These are phyloP conservation scores for Thaumetopoea pityocampa DNA, from an alignment of 1,140 invertebrate species.

Conservation along the genomic window DNA sequence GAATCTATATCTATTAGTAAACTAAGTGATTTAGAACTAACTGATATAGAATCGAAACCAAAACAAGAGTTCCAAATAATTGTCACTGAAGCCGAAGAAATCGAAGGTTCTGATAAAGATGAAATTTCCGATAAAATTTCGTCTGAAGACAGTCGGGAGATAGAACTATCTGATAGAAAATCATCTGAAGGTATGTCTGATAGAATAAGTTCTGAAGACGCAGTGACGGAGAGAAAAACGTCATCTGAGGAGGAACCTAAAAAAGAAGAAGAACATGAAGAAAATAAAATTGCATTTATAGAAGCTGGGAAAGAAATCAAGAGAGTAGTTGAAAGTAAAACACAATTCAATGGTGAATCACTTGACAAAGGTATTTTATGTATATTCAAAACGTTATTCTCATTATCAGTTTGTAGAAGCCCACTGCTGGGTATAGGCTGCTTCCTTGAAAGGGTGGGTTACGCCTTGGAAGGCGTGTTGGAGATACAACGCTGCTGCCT, in stretches of 20 bases:
- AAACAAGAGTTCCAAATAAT: slow-evolving; percentile 72
- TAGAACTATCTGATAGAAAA: slow-evolving; percentile 72
- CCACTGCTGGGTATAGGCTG: too few species aligned
- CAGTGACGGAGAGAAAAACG: slow-evolving; percentile 71
- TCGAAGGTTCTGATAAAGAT: slow-evolving; percentile 63
- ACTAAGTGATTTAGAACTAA: slow-evolving; percentile 57
- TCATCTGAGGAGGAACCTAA: slow-evolving; percentile 59
- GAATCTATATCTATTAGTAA: slow-evolving; percentile 70
- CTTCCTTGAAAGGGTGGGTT: too few species aligned
- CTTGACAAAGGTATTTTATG: slow-evolving; percentile 29
- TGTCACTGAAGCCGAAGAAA: slow-evolving; percentile 71
- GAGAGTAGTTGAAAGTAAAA: slow-evolving; percentile 32
- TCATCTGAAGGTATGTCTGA: slow-evolving; percentile 73
- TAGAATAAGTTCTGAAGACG: slow-evolving; percentile 72
- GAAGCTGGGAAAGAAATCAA: slow-evolving; percentile 33
- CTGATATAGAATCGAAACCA: slow-evolving; percentile 44
- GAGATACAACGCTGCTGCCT: too few species aligned
- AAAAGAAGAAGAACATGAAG: slow-evolving; percentile 33
- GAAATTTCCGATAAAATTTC: slow-evolving; percentile 73
- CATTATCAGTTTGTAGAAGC: too few species aligned
- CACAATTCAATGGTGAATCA: slow-evolving; percentile 9
- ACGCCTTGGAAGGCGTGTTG: too few species aligned
- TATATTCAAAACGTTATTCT: too few species aligned
- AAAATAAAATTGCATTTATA: slow-evolving; percentile 15
- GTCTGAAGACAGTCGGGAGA: slow-evolving; percentile 72